Base-by-base conservation (phyloP, 1,140 invertebrate species). In the Drosophila mauritiana region DNA sequence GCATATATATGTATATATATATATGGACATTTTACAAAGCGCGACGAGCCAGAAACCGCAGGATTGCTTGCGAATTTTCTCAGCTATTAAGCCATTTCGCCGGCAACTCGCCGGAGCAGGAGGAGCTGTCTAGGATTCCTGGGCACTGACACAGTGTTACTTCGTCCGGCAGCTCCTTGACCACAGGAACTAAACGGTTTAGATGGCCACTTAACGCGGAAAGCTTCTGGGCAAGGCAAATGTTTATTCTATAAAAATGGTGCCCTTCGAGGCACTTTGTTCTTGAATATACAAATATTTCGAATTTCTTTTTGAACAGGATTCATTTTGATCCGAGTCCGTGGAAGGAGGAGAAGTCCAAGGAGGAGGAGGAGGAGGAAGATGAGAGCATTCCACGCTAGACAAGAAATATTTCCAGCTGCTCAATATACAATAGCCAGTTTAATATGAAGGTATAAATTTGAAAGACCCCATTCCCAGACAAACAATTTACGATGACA, bases 401-500 rank as follows among this genome's bases (percentile, higher is more conserved):
- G 31, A 13, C n/a, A 22, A 42, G 46, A 48, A 27, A 43, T 27
- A 56, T 31, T 31, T 40, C 11, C 37, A 31, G 25, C 43, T 40
- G 31, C 43, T 54, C 27, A 20, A 51, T 17, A 40, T 48, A 34
- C 42, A 58, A 64, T 73, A 49, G 42, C 54, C 62, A 46, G 63
- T 69, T 68, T 80, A 82, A 82, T 82, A 81, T 80, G 53, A 72
- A 76, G 81, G 78, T 83, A 84, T 84, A 84, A 84, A 84, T 84
- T 82, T 77, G 67, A 58, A 57, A 69, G 45, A 27, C 48, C 34
- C 48, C 62, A 20, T 39, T 34, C 12, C 42, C 27, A 20, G 65
- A 59, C 70, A 55, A 80, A 85, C 80, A 79, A 83, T 80, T 85
- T 83, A 85, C 76, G 68, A 65, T 80, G 77, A 83, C 77, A 80